Evolutionary conservation across 2,888 invertebrate genomes (phyloP).

Genomic region (Dryococelus australis): DNA sequence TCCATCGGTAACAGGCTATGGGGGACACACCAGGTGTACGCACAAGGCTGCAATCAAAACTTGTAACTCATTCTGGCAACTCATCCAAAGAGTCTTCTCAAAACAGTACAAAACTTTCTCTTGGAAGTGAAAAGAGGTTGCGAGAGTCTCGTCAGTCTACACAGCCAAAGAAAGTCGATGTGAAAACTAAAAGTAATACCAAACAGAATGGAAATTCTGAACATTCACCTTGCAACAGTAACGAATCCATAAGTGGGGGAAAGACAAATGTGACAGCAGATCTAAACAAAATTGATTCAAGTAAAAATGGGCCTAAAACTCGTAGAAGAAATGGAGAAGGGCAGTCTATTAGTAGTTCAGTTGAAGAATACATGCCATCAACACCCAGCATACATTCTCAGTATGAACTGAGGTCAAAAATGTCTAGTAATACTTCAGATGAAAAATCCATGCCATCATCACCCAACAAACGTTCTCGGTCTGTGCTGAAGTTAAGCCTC

Average conservation of each 20-base stretch:
- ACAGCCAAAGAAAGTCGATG: not conserved
- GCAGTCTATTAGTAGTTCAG: not conserved
- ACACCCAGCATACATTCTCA: not conserved
- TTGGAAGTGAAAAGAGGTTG: too few species aligned
- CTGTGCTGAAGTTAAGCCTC: not conserved
- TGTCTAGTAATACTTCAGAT: not conserved
- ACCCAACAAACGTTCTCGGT: not conserved
- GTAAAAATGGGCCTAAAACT: not conserved
- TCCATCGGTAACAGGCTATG: not conserved
- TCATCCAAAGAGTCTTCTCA: not conserved
- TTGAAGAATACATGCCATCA: not conserved
- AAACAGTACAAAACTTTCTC: not conserved
- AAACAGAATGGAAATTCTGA: not conserved
- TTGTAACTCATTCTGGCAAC: not conserved
- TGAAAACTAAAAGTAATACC: not conserved
- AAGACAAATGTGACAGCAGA: not conserved
- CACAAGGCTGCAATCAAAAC: slow-evolving; percentile 2
- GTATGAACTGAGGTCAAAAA: not conserved
- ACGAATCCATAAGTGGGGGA: not conserved
- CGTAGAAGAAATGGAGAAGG: not conserved
- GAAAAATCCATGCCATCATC: not conserved
- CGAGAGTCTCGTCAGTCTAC: not conserved
- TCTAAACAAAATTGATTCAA: not conserved
- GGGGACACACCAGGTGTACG: slow-evolving; percentile 3
- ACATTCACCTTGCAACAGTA: not conserved